These are phyloP conservation scores for Paratilapia polleni DNA, from an alignment of 2,113 vertebrate species.

Conservation along the genomic window DNA sequence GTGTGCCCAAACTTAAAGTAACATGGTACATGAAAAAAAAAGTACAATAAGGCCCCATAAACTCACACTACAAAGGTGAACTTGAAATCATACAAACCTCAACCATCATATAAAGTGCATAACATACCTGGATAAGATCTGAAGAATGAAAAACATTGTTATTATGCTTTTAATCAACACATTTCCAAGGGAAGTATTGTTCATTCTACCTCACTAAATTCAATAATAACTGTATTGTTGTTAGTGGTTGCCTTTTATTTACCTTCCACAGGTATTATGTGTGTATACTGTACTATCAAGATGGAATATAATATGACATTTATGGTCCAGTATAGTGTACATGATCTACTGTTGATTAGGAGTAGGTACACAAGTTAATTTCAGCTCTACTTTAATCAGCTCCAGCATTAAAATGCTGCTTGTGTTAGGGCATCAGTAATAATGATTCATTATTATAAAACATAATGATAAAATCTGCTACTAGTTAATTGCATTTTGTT, in stretches of 20 bases:
- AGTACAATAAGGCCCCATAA: not conserved
- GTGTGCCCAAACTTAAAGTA: not conserved
- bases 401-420: not conserved
- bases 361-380: not conserved
- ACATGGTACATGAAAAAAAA: not conserved
- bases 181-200: not conserved
- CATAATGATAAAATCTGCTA: not conserved
- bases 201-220: not conserved
- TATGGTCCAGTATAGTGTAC: not conserved
- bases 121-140: not conserved
- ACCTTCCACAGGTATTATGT: not conserved
- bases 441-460: not conserved
- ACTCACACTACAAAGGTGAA: not conserved
- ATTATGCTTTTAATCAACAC: too few relatives aligned
- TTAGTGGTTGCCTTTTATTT: not conserved
- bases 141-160: not conserved
- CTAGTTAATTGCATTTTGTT: conserved; percentile 3
- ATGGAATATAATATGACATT: not conserved
- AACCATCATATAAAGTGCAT: not conserved
- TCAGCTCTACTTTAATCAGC: not conserved
- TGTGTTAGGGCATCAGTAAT: not conserved
- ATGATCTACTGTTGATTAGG: not conserved
- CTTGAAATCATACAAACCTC: not conserved
- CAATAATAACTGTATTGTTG: too few relatives aligned
- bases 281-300: not conserved